Percentiles rank a stretch among this genome's conserved stretches.
Evolutionary conservation across 2,113 vertebrate genomes (phyloP).

Genomic region (Oreamnos americanus): DNA sequence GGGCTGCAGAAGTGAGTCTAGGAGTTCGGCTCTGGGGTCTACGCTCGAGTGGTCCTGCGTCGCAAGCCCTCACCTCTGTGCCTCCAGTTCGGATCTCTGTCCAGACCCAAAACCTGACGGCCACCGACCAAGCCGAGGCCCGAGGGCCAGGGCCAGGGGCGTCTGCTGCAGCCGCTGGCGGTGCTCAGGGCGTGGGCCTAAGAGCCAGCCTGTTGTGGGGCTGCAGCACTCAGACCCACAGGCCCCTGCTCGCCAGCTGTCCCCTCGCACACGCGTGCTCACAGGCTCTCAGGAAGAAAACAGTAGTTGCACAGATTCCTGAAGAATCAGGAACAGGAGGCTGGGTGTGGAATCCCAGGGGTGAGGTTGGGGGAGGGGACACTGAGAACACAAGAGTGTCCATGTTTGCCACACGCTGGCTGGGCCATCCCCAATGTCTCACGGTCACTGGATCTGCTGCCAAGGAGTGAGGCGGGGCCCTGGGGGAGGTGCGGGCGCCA

Average conservation of each 20-base stretch:
- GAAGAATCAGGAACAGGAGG: not conserved
- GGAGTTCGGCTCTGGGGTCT: not conserved
- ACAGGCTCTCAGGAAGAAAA: not conserved
- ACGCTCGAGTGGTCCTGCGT: not conserved
- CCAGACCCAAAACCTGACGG: fast-evolving
- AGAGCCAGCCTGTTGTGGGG: not conserved
- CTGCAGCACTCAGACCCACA: not conserved
- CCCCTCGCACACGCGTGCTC: not conserved
- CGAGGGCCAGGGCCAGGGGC: fast-evolving
- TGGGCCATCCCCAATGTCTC: not conserved
- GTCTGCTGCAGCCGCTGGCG: not conserved
- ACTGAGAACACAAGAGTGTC: not conserved
- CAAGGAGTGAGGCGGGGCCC: not conserved
- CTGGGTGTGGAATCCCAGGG: not conserved
- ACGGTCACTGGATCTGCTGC: not conserved
- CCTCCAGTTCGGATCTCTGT: not conserved
- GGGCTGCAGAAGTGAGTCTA: too few species aligned
- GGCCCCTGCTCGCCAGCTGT: not conserved
- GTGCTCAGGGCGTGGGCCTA: not conserved
- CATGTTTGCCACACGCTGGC: not conserved
- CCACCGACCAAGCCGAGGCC: not conserved
- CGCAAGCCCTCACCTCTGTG: not conserved
- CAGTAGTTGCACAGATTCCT: not conserved
- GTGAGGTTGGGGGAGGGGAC: not conserved
- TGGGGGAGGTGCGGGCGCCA: fast-evolving